These are phyloP conservation scores for Lucinisca nassula DNA, from an alignment of 2,888 invertebrate genomes.

Conservation along the genomic window DNA sequence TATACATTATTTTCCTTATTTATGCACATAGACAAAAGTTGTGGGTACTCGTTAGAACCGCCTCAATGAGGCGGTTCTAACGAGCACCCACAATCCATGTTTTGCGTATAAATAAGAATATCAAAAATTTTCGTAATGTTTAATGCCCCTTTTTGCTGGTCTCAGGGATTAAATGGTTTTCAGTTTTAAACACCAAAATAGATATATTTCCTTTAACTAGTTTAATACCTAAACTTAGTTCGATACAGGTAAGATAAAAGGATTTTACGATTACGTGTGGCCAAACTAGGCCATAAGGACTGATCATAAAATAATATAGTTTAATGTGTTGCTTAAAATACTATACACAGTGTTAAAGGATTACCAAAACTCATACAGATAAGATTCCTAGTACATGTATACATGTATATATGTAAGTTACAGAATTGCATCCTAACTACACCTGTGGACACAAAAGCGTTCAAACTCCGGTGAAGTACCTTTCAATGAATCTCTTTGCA, in stretches of 20 bases:
- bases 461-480: too few relatives aligned
- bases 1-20: too few relatives aligned
- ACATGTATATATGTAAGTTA: too few relatives aligned
- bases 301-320: not conserved
- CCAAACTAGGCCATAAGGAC: not conserved
- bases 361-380: too few relatives aligned
- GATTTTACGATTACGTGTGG: not conserved
- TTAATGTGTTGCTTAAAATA: not conserved
- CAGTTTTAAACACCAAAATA: too few relatives aligned
- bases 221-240: not conserved
- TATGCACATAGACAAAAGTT: too few relatives aligned
- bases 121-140: not conserved
- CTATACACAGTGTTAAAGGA: not conserved
- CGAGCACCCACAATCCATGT: not conserved
- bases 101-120: not conserved
- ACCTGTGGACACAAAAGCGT: too few relatives aligned
- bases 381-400: too few relatives aligned
- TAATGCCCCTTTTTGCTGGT: not conserved
- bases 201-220: too few relatives aligned
- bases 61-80: not conserved
- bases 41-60: not conserved
- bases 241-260: not conserved
- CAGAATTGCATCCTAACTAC: too few relatives aligned
- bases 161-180: not conserved
- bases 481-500: too few relatives aligned